These are phyloP conservation scores for Adelphocoris suturalis DNA, from an alignment of 2,888 invertebrate genomes.

Conservation along the genomic window DNA sequence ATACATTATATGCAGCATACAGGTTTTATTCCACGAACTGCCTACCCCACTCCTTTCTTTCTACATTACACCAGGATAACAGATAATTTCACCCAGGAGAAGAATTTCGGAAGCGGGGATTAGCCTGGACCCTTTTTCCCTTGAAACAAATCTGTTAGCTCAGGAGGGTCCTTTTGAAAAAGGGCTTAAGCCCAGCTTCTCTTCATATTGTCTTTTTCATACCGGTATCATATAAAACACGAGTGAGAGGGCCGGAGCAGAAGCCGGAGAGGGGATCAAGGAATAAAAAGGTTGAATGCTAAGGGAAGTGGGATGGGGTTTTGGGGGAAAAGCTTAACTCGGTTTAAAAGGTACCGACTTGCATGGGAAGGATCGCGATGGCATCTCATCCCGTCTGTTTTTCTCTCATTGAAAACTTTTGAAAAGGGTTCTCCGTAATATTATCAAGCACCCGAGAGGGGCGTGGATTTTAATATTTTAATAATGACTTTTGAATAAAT, in stretches of 20 bases:
- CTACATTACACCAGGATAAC: background rate
- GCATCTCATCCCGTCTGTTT: slow-evolving; percentile 38
- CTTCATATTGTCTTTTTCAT: slow-evolving; percentile 64
- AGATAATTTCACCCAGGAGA: slow-evolving; percentile 48
- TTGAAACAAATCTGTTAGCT: slow-evolving; percentile 53
- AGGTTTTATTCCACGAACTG: too few relatives aligned
- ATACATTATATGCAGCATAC: too few relatives aligned
- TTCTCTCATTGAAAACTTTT: slow-evolving; percentile 63
- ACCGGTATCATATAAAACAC: slow-evolving; percentile 60
- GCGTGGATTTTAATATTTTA: slow-evolving; percentile 53
- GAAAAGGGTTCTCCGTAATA: slow-evolving; percentile 53
- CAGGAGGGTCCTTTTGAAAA: slow-evolving; percentile 58
- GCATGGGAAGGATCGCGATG: slow-evolving; percentile 46
- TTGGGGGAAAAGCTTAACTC: slow-evolving; percentile 48
- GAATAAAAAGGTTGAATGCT: slow-evolving; percentile 45
- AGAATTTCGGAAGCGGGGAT: slow-evolving; percentile 28
- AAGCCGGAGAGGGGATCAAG: background rate
- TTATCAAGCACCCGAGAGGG: slow-evolving; percentile 44
- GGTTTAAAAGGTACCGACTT: slow-evolving; percentile 54
- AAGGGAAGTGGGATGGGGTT: slow-evolving; percentile 48
- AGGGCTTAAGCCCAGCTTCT: slow-evolving; percentile 47
- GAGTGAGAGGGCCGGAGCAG: background rate
- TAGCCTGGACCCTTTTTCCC: slow-evolving; percentile 46
- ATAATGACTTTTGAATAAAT: slow-evolving; percentile 57
- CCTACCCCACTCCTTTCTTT: background rate